These are phyloP conservation scores for Meleagris gallopavo DNA, from an alignment of 2,113 vertebrate species.

Conservation along the genomic window DNA sequence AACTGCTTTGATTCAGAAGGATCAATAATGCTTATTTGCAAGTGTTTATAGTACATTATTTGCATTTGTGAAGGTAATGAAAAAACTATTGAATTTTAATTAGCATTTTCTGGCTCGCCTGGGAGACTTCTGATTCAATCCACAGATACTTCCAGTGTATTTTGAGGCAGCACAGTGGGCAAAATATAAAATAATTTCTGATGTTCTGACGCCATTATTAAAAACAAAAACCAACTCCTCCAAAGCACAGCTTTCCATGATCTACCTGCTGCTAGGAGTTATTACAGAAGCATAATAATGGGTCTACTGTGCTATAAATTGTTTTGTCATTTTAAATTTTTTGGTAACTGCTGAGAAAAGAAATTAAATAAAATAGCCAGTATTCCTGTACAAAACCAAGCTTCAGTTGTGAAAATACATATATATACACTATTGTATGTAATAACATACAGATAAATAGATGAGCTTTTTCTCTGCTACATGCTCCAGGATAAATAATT, in stretches of 20 bases:
- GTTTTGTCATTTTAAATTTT: not conserved
- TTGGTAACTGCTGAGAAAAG: not conserved
- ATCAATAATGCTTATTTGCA: conserved; percentile 16
- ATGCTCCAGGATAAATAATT: not conserved
- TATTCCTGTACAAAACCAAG: conserved; percentile 16
- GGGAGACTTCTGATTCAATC: not conserved
- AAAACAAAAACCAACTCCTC: not conserved
- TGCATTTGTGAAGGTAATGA: conserved; percentile 1
- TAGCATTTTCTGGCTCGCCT: not conserved
- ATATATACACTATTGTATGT: not conserved
- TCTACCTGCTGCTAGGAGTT: not conserved
- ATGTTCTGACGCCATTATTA: not conserved
- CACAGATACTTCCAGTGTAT: not conserved
- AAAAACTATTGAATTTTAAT: conserved; percentile 42
- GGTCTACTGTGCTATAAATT: not conserved
- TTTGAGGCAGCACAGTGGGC: not conserved
- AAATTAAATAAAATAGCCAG: conserved; percentile 14
- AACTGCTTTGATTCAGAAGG: not conserved
- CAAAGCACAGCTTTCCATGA: not conserved
- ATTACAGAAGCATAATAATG: not conserved
- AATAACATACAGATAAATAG: not conserved
- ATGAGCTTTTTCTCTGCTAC: not conserved
- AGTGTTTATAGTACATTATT: not conserved
- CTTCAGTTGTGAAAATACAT: not conserved
- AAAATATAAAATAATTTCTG: not conserved